Base-by-base conservation (phyloP, 2,797 vertebrate species). In the Semaprochilodus insignis region DNA sequence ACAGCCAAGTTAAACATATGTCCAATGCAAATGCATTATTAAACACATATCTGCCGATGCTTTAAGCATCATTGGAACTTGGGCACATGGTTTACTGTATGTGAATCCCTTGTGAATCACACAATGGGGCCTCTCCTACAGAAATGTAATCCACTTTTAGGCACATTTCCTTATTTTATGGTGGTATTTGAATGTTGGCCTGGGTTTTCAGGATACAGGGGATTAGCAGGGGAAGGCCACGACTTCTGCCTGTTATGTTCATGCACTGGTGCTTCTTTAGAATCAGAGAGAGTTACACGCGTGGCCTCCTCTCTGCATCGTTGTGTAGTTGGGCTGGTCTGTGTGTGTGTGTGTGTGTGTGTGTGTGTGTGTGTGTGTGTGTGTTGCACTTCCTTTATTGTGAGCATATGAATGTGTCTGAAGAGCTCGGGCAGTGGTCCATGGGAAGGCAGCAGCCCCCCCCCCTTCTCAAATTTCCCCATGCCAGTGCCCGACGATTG, bases 371-470 rank as follows among this genome's bases (percentile, higher is more conserved):
- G 23, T 72, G 25, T 19, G 52, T 44, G 27, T 70, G 72, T 17
- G 51, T 55, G 27, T 80, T 81, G 83, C 63, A 31, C 63, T 73
- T 83, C 65, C 52, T 51, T 76, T 72, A 51, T 81, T 13, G 34
- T 52, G 34, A 59, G 44, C 23, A 34, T 23, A n/a, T 55, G 57
- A 60, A 74, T 51, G 27, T 51, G 52, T 81, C 21, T 4, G 48
- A 62, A n/a, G 8, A 40, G 66, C 62, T 74, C 62, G 4, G 65
- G 34, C 31, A 74, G 36, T 34, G 54, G 52, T 78, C 60, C 60
- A 36, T 10, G 23, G 21, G 36, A 48, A 25, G 34, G 54, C 17
- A 40, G 65, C 4, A n/a, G 7, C 70, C 21, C 27, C 44, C 27
- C 44, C 78, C 48, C 67, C 34, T n/a, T 60, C 70, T 76, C 17